Conservation (phyloP, 2,888 invertebrate genomes). For the Anticlea derivata region DNA sequence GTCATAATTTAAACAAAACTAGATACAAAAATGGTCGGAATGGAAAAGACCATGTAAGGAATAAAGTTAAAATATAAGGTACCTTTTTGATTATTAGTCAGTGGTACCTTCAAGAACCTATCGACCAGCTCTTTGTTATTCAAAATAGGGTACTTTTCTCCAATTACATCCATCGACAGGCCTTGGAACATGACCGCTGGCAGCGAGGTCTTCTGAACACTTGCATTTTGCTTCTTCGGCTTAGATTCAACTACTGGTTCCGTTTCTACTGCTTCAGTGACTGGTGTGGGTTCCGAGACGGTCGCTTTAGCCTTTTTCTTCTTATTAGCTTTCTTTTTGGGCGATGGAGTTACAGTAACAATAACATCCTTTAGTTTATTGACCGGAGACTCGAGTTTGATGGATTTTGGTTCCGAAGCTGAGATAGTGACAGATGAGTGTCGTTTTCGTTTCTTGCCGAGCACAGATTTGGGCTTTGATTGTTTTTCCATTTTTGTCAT, state of each 20-base stretch:
- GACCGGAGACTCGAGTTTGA: conserved; percentile 27
- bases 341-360: neutral
- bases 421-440: conserved; percentile 31
- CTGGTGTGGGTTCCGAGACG: neutral
- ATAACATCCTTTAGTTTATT: neutral
- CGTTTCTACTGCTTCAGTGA: neutral
- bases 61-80: too few species aligned
- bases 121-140: conserved; percentile 55
- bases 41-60: too few species aligned
- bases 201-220: conserved; percentile 13
- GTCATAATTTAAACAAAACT: too few species aligned
- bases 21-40: too few species aligned
- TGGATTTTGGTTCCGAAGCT: conserved; percentile 36
- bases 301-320: conserved; percentile 1
- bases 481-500: conserved; percentile 44
- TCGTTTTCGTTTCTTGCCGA: conserved; percentile 40
- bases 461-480: conserved; percentile 16
- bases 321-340: neutral
- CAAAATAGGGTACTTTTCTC: conserved; percentile 57
- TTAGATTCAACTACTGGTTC: neutral
- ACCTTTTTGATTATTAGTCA: conserved; percentile 78
- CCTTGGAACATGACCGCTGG: conserved; percentile 17
- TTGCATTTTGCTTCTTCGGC: conserved; percentile 1
- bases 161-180: conserved; percentile 33
- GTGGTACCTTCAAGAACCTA: conserved; percentile 54